phyloP scores from a whole-genome alignment of 2,797 vertebrate genomes.

The Phrynocephalus forsythii region DNA sequence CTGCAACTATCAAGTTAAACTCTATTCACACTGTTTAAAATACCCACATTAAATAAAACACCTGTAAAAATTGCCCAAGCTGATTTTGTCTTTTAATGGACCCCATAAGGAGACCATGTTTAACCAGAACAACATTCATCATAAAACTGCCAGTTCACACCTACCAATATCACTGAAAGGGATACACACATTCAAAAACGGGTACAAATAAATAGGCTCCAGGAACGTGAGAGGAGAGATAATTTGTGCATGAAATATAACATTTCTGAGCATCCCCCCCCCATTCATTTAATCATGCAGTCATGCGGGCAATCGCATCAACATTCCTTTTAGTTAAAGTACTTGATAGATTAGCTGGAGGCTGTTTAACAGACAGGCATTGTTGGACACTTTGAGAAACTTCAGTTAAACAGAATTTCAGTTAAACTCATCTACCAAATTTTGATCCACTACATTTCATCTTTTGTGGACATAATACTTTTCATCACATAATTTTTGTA shows the following conservation, averaged over 20 bases:
- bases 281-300: constrained; percentile 16
- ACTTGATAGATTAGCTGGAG: constrained; percentile 18
- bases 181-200: neutral
- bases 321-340: constrained; percentile 31
- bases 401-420: neutral
- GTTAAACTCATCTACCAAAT: neutral
- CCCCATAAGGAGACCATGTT: neutral
- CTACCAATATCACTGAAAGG: neutral
- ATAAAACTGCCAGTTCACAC: neutral
- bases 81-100: neutral
- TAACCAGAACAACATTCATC: neutral
- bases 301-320: constrained; percentile 1
- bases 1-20: neutral
- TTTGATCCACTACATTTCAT: neutral
- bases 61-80: neutral
- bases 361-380: neutral
- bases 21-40: neutral
- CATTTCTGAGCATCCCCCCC: constrained; percentile 1
- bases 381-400: constrained; percentile 11
- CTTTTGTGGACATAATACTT: neutral
- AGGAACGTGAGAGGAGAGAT: neutral
- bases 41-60: neutral
- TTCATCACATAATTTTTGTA: constrained; percentile 4
- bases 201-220: neutral
- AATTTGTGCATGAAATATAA: neutral